Percentiles rank a stretch among this genome's conserved stretches.
phyloP scores from a whole-genome alignment of 2,888 invertebrate genomes.

The Carpatolechia fugitivella region DNA sequence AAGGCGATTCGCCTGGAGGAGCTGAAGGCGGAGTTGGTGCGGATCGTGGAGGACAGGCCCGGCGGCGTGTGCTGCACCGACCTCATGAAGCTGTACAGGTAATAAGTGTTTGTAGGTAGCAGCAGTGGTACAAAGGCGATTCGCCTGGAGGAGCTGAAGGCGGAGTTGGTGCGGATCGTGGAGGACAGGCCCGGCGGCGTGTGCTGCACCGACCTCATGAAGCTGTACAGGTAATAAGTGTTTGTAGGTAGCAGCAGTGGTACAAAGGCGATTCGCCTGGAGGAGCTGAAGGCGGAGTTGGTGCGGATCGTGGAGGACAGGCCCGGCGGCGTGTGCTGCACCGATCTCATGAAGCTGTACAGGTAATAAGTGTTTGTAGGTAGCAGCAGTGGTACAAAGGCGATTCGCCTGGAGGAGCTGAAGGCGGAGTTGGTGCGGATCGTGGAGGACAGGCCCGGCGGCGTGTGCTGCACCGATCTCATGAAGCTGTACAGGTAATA shows the following conservation, averaged over 20 bases:
- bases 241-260: conserved; percentile 29
- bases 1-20: conserved; percentile 40
- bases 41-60: conserved; percentile 50
- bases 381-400: no score
- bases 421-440: no score
- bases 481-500: no score
- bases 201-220: conserved; percentile 64
- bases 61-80: conserved; percentile 71
- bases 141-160: conserved; percentile 44
- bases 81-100: conserved; percentile 66
- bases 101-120: background rate
- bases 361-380: conserved; percentile 38
- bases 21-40: conserved; percentile 43
- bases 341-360: conserved; percentile 61
- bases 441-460: no score
- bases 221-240: conserved; percentile 55
- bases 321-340: conserved; percentile 68
- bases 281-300: conserved; percentile 47
- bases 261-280: conserved; percentile 35
- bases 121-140: conserved; percentile 36
- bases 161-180: conserved; percentile 50
- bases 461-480: no score
- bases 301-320: conserved; percentile 47
- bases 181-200: conserved; percentile 58
- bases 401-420: no score